Percentiles rank a stretch among this genome's conserved stretches.
phyloP scores from a whole-genome alignment of 1,140 invertebrate species.

The Anoplophora glabripennis region DNA sequence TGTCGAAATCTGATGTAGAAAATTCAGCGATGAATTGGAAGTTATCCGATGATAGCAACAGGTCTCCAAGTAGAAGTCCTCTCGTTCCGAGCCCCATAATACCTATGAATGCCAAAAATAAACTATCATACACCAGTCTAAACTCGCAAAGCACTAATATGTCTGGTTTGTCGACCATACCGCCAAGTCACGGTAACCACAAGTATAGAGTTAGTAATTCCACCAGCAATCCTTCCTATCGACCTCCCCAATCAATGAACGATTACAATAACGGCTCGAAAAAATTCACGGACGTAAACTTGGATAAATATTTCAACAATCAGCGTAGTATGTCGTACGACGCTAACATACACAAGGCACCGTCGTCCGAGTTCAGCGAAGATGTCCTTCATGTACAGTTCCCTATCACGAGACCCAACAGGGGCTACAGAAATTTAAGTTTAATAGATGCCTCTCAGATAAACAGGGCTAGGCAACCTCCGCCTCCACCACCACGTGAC shows the following conservation, averaged over 20 bases:
- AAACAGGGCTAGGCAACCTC: constrained; percentile 44
- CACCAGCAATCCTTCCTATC: constrained; percentile 41
- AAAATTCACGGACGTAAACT: constrained; percentile 7
- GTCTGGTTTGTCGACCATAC: constrained; percentile 43
- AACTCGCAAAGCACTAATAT: constrained; percentile 29
- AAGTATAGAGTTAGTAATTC: constrained; percentile 40
- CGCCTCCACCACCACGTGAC: constrained; percentile 69
- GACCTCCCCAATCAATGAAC: constrained; percentile 40
- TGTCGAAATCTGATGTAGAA: constrained; percentile 42
- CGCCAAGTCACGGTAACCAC: constrained; percentile 41
- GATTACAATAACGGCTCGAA: constrained; percentile 35
- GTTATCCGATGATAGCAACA: constrained; percentile 30
- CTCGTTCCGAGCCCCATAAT: constrained; percentile 12
- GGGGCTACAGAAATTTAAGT: constrained; percentile 37
- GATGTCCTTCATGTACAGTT: constrained; percentile 40
- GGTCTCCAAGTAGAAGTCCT: constrained; percentile 39
- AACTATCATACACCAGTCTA: constrained; percentile 24
- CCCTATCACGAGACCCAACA: constrained; percentile 37
- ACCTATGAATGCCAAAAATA: constrained; percentile 17
- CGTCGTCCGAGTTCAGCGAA: constrained; percentile 27
- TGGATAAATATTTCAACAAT: constrained; percentile 26
- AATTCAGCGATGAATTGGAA: constrained; percentile 31
- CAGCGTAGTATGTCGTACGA: constrained; percentile 44
- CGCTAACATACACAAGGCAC: constrained; percentile 42
- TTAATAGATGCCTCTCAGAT: constrained; percentile 32